Evolutionary conservation across 2,888 invertebrate genomes (phyloP).

Genomic region (Tuberolachnus salignus): DNA sequence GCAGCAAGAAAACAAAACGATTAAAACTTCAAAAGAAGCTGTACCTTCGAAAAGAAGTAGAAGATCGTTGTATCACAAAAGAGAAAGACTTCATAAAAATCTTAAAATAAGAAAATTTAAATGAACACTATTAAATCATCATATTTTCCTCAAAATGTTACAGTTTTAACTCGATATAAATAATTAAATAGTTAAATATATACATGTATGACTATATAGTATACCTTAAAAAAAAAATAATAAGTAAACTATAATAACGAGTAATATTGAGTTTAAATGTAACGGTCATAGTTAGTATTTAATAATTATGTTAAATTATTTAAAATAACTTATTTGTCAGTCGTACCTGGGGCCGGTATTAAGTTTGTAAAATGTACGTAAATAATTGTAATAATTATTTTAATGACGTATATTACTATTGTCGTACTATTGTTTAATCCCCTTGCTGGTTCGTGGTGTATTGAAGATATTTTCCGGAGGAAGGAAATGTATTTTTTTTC

Average conservation of each 20-base stretch:
- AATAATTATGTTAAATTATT: conserved; percentile 26
- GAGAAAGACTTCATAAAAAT: conserved; percentile 18
- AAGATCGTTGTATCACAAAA: conserved; percentile 16
- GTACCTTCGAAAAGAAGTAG: conserved; percentile 20
- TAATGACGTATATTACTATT: no score
- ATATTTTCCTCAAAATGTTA: not conserved
- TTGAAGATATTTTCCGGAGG: no score
- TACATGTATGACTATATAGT: not conserved
- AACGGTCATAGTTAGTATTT: conserved; percentile 46
- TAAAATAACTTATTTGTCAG: not conserved
- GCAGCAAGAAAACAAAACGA: conserved; percentile 12
- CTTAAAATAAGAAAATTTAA: conserved; percentile 43
- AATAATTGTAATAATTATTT: no score
- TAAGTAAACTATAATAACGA: not conserved
- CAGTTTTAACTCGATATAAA: not conserved
- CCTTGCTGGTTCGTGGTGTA: no score
- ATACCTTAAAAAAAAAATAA: not conserved
- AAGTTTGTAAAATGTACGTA: no score
- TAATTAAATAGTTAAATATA: conserved; percentile 13
- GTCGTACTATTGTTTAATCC: no score
- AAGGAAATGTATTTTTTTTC: no score
- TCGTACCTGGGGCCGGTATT: no score
- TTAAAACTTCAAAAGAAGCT: not conserved
- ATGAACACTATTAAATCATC: conserved; percentile 17
- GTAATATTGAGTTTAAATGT: not conserved